These are phyloP conservation scores for Argopecten irradians DNA, from an alignment of 1,140 invertebrate genomes.

Conservation along the genomic window DNA sequence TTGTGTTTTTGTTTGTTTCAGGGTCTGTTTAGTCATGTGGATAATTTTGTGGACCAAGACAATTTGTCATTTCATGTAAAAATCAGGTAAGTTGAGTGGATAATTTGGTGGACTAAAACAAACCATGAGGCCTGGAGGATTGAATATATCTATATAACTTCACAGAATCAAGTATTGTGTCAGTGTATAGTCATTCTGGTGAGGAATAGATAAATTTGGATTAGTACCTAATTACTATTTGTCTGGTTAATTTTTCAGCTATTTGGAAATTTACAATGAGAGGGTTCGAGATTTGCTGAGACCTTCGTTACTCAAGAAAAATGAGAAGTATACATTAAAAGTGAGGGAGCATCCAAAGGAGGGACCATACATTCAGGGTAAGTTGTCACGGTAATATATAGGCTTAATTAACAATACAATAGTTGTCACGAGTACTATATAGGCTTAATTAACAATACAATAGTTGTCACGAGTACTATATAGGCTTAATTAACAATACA, in stretches of 20 bases:
- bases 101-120: too few species aligned
- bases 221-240: neutral
- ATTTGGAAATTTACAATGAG: constrained; percentile 77
- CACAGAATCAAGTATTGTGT: too few species aligned
- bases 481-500: too few species aligned
- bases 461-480: too few species aligned
- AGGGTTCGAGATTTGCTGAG: constrained; percentile 73
- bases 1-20: constrained; percentile 52
- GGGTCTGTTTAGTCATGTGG: constrained; percentile 77
- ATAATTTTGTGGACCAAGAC: constrained; percentile 82
- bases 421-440: too few species aligned
- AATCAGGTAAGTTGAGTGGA: constrained; percentile 72
- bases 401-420: neutral
- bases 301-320: constrained; percentile 47
- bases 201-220: neutral
- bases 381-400: neutral
- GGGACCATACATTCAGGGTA: constrained; percentile 76
- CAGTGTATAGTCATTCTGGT: neutral
- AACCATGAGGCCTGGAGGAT: too few species aligned
- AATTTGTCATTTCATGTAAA: constrained; percentile 82
- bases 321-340: constrained; percentile 73
- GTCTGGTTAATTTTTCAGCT: constrained; percentile 57
- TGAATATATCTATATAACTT: too few species aligned
- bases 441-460: too few species aligned
- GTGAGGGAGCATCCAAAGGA: constrained; percentile 76